Evolutionary conservation across 2,888 invertebrate species (phyloP).

Genomic region (Amphipoea oculea): DNA sequence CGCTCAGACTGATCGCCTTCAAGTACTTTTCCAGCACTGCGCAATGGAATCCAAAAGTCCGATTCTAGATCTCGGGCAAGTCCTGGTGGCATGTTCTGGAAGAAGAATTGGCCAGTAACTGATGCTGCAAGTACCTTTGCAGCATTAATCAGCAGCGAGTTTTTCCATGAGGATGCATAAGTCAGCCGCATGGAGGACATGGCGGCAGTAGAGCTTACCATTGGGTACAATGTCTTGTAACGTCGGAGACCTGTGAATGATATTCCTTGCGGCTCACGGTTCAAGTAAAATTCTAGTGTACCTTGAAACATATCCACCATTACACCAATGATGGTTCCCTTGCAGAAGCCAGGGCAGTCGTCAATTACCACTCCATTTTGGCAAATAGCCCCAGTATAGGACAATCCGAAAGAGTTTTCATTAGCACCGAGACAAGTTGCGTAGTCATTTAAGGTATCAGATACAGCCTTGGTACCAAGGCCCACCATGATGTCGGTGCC

Average conservation of each 20-base stretch:
- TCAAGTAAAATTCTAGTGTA: constrained; percentile 55
- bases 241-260: constrained; percentile 21
- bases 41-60: constrained; percentile 45
- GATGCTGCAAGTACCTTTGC: constrained; percentile 45
- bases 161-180: constrained; percentile 50
- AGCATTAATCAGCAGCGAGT: constrained; percentile 42
- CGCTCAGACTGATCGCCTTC: not conserved
- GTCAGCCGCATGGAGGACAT: constrained; percentile 43
- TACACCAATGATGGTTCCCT: constrained; percentile 55
- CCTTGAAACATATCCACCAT: constrained; percentile 57
- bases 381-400: constrained; percentile 54
- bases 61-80: constrained; percentile 10
- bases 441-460: constrained; percentile 18
- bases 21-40: constrained; percentile 28
- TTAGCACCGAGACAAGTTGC: constrained; percentile 33
- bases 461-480: constrained; percentile 28
- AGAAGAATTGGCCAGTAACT: not conserved
- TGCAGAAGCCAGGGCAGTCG: constrained; percentile 48
- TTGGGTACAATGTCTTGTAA: constrained; percentile 42
- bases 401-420: constrained; percentile 48
- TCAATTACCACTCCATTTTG: constrained; percentile 27
- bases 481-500: constrained; percentile 94
- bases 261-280: constrained; percentile 47
- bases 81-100: constrained; percentile 35
- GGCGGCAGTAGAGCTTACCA: constrained; percentile 51